Percentiles rank a stretch among this genome's conserved stretches.
Evolutionary conservation across 2,888 invertebrate genomes (phyloP).

Genomic region (Drosophila prostipennis): DNA sequence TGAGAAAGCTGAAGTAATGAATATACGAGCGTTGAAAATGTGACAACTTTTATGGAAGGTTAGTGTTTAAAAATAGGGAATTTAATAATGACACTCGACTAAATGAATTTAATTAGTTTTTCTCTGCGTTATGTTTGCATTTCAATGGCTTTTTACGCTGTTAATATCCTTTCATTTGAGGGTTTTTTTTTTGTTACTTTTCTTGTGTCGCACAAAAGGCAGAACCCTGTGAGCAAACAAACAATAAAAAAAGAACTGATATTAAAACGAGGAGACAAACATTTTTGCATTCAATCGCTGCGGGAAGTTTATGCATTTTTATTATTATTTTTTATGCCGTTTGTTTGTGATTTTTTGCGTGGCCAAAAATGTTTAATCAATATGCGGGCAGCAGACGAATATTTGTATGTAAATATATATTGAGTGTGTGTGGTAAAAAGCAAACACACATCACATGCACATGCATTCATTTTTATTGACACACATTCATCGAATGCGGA

Average conservation of each 20-base stretch:
- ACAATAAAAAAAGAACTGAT: neutral
- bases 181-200: neutral
- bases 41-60: neutral
- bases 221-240: constrained; percentile 6
- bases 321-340: constrained; percentile 8
- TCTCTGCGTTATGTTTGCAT: neutral
- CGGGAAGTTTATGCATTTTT: constrained; percentile 17
- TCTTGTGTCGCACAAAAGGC: constrained; percentile 2
- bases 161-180: constrained; percentile 6
- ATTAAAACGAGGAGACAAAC: constrained; percentile 1
- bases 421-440: neutral
- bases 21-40: neutral
- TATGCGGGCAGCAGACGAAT: constrained; percentile 52
- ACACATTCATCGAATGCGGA: constrained; percentile 25
- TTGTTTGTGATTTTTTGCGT: constrained; percentile 62
- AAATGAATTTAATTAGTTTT: constrained; percentile 9
- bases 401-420: constrained; percentile 20
- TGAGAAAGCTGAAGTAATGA: too few relatives aligned
- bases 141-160: neutral
- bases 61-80: too few relatives aligned
- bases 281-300: constrained; percentile 15
- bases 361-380: constrained; percentile 73
- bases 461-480: constrained; percentile 25
- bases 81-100: too few relatives aligned
- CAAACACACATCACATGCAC: constrained; percentile 4